phyloP scores from a whole-genome alignment of 2,113 vertebrate genomes.

The Esox niger region DNA sequence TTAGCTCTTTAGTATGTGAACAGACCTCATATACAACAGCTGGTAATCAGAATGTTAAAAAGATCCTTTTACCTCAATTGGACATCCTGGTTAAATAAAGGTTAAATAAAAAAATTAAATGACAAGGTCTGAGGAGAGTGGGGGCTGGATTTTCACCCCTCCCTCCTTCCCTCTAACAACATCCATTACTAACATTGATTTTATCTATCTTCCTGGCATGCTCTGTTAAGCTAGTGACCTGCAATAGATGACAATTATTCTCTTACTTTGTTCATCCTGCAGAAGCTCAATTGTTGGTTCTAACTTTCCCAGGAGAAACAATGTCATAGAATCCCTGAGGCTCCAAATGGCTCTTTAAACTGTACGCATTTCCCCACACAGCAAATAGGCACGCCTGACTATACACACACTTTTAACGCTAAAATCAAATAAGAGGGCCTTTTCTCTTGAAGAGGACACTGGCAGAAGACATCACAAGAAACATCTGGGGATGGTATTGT shows the following conservation, averaged over 20 bases:
- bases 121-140: background rate
- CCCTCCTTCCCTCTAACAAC: background rate
- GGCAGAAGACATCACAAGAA: background rate
- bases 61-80: background rate
- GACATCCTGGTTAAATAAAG: background rate
- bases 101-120: background rate
- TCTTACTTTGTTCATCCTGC: slow-evolving; percentile 2
- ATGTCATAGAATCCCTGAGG: slow-evolving; percentile 27
- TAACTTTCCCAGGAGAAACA: slow-evolving; percentile 55
- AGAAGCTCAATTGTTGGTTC: slow-evolving; percentile 26
- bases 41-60: too few relatives aligned
- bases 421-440: slow-evolving; percentile 48
- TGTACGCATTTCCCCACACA: slow-evolving; percentile 21
- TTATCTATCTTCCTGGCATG: slow-evolving; percentile 2
- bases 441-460: slow-evolving; percentile 17
- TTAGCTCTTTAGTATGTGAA: too few relatives aligned
- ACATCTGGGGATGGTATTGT: background rate
- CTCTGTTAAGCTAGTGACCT: background rate
- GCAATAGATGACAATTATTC: too few relatives aligned
- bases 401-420: slow-evolving; percentile 45
- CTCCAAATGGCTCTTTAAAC: slow-evolving; percentile 25
- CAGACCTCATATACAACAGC: too few relatives aligned
- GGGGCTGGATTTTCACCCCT: background rate
- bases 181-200: background rate
- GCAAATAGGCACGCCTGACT: slow-evolving; percentile 64